A percentile compares a stretch with the other conserved stretches of the same genome.
phyloP scores from a whole-genome alignment of 2,888 invertebrate genomes.

The Mimas tiliae region DNA sequence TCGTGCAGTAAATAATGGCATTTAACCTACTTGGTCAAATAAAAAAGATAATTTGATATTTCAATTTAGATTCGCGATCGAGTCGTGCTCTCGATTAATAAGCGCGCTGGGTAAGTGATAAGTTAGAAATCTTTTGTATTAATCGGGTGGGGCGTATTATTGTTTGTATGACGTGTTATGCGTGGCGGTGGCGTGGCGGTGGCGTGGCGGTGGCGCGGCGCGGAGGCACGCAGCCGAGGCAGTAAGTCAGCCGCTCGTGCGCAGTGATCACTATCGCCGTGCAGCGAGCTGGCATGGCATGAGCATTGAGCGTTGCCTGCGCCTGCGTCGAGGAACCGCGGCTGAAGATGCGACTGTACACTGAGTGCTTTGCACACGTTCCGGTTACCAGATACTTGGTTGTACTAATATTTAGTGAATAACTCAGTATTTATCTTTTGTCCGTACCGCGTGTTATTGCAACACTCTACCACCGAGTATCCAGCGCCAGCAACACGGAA shows the following conservation, averaged over 20 bases:
- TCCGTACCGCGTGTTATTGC: too few species aligned
- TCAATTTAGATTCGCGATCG: conserved; percentile 15
- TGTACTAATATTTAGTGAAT: neutral
- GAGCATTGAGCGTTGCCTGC: neutral
- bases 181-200: conserved; percentile 20
- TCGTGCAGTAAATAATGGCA: neutral
- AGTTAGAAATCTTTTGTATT: conserved; percentile 1
- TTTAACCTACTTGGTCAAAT: neutral
- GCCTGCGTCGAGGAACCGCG: neutral
- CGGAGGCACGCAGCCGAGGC: conserved; percentile 1
- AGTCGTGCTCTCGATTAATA: neutral
- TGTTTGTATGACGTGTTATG: conserved; percentile 30
- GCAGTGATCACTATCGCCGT: conserved; percentile 25
- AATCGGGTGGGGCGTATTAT: conserved; percentile 31
- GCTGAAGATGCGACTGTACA: neutral
- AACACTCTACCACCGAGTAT: too few species aligned
- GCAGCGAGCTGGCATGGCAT: neutral
- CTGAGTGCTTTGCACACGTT: neutral
- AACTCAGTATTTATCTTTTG: too few species aligned
- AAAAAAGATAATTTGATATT: neutral
- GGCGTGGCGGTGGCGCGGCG: conserved; percentile 7
- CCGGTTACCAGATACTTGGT: neutral
- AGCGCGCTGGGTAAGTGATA: conserved; percentile 10
- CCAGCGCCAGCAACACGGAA: too few species aligned
- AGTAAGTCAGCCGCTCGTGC: conserved; percentile 48